These are phyloP conservation scores for Melieria picta DNA, from an alignment of 2,888 invertebrate genomes.

Conservation along the genomic window DNA sequence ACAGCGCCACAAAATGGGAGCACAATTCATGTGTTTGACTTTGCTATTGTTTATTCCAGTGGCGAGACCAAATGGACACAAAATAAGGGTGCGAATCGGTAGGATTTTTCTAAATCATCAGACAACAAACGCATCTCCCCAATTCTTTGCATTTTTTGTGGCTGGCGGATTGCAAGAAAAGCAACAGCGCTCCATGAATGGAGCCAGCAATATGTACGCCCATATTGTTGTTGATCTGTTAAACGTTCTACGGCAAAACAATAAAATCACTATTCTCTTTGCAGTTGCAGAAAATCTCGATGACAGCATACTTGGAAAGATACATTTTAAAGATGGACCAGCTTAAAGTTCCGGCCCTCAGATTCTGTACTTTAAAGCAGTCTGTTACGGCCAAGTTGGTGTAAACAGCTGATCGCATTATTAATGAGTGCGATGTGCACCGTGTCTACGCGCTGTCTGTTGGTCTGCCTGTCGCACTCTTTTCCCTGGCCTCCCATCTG, in stretches of 20 bases:
- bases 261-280: no score
- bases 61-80: neutral
- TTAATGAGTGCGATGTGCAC: constrained; percentile 48
- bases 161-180: constrained; percentile 8
- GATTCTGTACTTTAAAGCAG: constrained; percentile 5
- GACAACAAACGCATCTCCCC: neutral
- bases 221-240: constrained; percentile 25
- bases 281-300: no score
- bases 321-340: no score
- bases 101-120: no score
- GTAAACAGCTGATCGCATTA: constrained; percentile 42
- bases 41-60: constrained; percentile 38
- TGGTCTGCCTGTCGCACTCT: no score
- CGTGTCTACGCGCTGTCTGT: no score
- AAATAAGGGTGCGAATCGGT: neutral
- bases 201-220: constrained; percentile 30
- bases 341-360: no score
- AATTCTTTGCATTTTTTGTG: constrained; percentile 11
- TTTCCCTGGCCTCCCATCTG: no score
- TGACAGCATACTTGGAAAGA: no score
- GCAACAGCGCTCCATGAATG: neutral
- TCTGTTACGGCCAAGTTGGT: constrained; percentile 2
- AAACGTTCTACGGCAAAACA: no score
- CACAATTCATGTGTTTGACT: constrained; percentile 17
- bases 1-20: constrained; percentile 9